A percentile compares a stretch with the other conserved stretches of the same genome.
phyloP scores from a whole-genome alignment of 2,113 vertebrate genomes.

The Anhinga rufa region DNA sequence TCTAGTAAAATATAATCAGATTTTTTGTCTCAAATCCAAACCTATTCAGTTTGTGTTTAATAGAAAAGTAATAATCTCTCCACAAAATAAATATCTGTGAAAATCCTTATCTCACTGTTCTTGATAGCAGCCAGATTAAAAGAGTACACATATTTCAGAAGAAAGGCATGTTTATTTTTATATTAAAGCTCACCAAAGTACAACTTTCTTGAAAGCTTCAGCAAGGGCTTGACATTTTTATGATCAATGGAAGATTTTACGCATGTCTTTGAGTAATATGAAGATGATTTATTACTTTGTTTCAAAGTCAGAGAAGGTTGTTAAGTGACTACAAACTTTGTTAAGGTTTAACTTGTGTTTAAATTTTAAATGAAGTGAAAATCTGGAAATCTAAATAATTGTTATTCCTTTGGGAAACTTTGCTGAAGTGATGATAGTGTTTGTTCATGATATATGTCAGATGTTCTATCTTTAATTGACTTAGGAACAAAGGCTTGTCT shows the following conservation, averaged over 20 bases:
- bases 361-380: not conserved
- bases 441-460: not conserved
- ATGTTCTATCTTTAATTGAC: not conserved
- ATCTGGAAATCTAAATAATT: not conserved
- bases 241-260: not conserved
- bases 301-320: not conserved
- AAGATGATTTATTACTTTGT: not conserved
- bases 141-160: not conserved
- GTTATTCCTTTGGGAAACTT: not conserved
- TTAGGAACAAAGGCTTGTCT: not conserved
- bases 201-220: not conserved
- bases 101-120: not conserved
- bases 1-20: not conserved
- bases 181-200: not conserved
- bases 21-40: not conserved
- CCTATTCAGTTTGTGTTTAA: not conserved
- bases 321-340: not conserved
- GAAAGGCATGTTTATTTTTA: not conserved
- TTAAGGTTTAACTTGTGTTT: not conserved
- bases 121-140: not conserved
- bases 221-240: not conserved
- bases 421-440: not conserved
- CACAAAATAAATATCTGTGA: not conserved
- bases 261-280: not conserved
- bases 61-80: not conserved